phyloP scores from a whole-genome alignment of 1,140 invertebrate species.

The Latrodectus geometricus region DNA sequence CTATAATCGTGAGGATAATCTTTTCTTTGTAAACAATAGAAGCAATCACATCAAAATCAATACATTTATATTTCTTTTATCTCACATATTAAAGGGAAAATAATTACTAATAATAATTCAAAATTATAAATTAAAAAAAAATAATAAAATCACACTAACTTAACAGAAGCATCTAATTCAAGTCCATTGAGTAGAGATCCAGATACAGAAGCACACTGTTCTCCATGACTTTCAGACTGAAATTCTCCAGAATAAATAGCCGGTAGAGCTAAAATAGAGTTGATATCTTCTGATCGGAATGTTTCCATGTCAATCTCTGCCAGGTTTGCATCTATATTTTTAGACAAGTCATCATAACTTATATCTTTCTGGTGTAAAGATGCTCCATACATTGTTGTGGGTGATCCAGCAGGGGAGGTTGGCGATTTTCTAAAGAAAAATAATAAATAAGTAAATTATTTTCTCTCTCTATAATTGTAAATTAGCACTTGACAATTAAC shows the following conservation, averaged over 20 bases:
- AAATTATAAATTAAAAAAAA: slow-evolving; percentile 1
- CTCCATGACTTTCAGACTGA: slow-evolving; percentile 76
- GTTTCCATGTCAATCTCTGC: slow-evolving; percentile 96
- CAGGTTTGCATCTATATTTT: slow-evolving; percentile 90
- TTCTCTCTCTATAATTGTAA: not conserved
- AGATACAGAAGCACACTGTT: slow-evolving; percentile 84
- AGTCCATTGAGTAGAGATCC: slow-evolving; percentile 84
- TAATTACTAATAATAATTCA: not conserved
- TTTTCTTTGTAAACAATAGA: too few relatives aligned
- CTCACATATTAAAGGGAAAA: too few relatives aligned
- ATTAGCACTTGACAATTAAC: not conserved
- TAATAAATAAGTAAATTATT: too few relatives aligned
- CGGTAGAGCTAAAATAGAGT: slow-evolving; percentile 77
- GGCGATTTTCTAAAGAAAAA: slow-evolving; percentile 31
- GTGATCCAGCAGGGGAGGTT: slow-evolving; percentile 26
- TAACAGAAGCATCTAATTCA: slow-evolving; percentile 80
- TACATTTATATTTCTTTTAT: too few relatives aligned
- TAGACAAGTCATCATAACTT: slow-evolving; percentile 86
- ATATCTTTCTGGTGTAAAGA: slow-evolving; percentile 66
- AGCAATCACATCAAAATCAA: too few relatives aligned
- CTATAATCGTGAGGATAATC: too few relatives aligned
- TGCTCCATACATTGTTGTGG: slow-evolving; percentile 23
- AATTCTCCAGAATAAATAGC: slow-evolving; percentile 65
- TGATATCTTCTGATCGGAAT: slow-evolving; percentile 89
- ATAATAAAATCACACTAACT: not conserved